These are phyloP conservation scores for Octopus sinensis DNA, from an alignment of 1,140 invertebrate genomes.

Conservation along the genomic window DNA sequence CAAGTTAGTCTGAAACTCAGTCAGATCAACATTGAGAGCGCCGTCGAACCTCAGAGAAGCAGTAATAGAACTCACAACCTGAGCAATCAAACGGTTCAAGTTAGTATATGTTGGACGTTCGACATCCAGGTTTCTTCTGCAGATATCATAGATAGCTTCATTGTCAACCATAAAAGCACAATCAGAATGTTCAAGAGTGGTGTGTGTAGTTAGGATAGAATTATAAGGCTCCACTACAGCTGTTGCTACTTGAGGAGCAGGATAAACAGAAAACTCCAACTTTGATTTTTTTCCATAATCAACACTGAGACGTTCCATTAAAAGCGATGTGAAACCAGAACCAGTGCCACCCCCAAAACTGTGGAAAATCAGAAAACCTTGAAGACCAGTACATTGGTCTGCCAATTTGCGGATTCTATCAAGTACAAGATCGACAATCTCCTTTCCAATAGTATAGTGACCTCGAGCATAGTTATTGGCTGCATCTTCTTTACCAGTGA, in stretches of 20 bases:
- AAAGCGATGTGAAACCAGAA: slow-evolving; percentile 81
- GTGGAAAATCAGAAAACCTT: slow-evolving; percentile 87
- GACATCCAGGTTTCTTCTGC: too few relatives aligned
- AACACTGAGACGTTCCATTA: slow-evolving; percentile 85
- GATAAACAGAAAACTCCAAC: slow-evolving; percentile 56
- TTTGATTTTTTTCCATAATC: slow-evolving; percentile 71
- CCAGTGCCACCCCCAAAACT: slow-evolving; percentile 89
- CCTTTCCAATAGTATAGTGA: slow-evolving; percentile 88
- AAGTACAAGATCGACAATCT: slow-evolving; percentile 77
- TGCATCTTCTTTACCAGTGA: slow-evolving; percentile 71
- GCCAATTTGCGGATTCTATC: slow-evolving; percentile 74
- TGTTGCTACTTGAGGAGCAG: slow-evolving; percentile 43
- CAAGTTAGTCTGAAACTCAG: slow-evolving; percentile 51
- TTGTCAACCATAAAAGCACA: not conserved
- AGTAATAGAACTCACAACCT: too few relatives aligned
- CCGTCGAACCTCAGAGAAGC: slow-evolving; percentile 57
- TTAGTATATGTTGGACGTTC: too few relatives aligned
- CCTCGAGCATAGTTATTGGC: slow-evolving; percentile 86
- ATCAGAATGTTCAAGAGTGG: slow-evolving; percentile 38
- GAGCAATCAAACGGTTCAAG: too few relatives aligned
- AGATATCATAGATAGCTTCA: too few relatives aligned
- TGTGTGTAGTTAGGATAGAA: slow-evolving; percentile 48
- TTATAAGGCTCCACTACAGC: slow-evolving; percentile 47
- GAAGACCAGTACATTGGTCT: slow-evolving; percentile 80
- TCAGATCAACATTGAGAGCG: slow-evolving; percentile 47